These are phyloP conservation scores for Panthera uncia DNA, from an alignment of 2,113 vertebrate species.

Conservation along the genomic window DNA sequence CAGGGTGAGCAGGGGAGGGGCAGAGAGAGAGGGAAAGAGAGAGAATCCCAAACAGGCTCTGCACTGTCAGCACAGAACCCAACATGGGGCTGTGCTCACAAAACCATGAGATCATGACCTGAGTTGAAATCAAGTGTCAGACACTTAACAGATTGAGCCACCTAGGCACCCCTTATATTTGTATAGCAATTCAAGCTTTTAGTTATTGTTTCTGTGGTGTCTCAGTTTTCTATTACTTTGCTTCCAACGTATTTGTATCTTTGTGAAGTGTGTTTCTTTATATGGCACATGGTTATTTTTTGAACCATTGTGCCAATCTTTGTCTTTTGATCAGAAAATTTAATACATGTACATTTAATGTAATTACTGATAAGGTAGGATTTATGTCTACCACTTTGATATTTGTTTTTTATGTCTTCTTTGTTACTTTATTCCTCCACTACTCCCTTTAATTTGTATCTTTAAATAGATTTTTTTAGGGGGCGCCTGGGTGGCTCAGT, in stretches of 20 bases:
- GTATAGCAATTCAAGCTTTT: background rate
- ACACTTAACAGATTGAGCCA: too few species aligned
- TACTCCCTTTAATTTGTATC: background rate
- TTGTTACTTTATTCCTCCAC: background rate
- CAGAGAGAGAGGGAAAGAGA: too few species aligned
- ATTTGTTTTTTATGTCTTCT: background rate
- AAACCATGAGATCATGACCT: too few species aligned
- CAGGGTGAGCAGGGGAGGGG: too few species aligned
- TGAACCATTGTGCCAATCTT: background rate
- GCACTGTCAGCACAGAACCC: too few species aligned
- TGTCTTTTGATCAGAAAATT: background rate
- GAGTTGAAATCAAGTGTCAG: too few species aligned
- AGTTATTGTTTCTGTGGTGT: background rate
- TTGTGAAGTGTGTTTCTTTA: background rate
- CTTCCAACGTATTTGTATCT: background rate
- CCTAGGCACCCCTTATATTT: background rate
- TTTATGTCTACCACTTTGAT: background rate
- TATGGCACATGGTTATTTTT: background rate
- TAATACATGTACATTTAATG: background rate
- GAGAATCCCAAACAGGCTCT: too few species aligned
- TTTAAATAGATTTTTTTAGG: background rate
- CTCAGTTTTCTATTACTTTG: background rate
- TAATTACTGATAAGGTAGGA: background rate
- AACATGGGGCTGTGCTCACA: too few species aligned
- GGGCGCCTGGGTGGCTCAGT: too few species aligned